These are phyloP conservation scores for Colletes gigas DNA, from an alignment of 1,140 invertebrate genomes.

Conservation along the genomic window DNA sequence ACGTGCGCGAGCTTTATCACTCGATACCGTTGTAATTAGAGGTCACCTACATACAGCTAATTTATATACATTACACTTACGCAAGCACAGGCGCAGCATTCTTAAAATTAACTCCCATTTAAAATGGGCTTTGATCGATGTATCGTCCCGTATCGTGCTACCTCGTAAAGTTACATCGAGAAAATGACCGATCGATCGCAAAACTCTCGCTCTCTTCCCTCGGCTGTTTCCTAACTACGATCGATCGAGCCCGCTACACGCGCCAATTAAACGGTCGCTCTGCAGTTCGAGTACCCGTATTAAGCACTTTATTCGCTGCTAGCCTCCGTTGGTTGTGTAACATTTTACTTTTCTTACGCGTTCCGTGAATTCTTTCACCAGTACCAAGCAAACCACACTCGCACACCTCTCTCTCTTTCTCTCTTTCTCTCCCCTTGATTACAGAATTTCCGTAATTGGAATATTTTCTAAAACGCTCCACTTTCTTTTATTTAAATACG, in stretches of 20 bases:
- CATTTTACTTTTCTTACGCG: background rate
- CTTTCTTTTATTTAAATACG: slow-evolving; percentile 27
- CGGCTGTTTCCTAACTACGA: slow-evolving; percentile 16
- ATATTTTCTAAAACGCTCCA: slow-evolving; percentile 30
- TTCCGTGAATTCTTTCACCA: slow-evolving; percentile 14
- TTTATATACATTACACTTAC: background rate
- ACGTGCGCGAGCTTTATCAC: background rate
- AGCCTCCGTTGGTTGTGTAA: background rate
- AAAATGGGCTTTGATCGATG: slow-evolving; percentile 8
- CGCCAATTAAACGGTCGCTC: slow-evolving; percentile 1
- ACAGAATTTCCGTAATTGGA: slow-evolving; percentile 7
- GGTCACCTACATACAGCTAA: slow-evolving; percentile 8
- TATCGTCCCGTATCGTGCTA: background rate
- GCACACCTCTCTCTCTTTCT: too few relatives aligned
- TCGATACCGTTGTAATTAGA: slow-evolving; percentile 19
- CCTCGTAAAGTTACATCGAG: background rate
- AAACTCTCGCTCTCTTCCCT: slow-evolving; percentile 50
- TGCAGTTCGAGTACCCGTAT: slow-evolving; percentile 17
- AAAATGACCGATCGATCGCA: slow-evolving; percentile 47
- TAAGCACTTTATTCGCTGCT: slow-evolving; percentile 22
- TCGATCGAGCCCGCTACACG: slow-evolving; percentile 16
- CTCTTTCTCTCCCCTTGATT: background rate
- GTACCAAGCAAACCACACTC: background rate
- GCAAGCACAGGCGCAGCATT: background rate
- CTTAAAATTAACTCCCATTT: slow-evolving; percentile 6